Base-by-base conservation (phyloP, 2,888 invertebrate genomes). In the Phrixothrix hirtus region DNA sequence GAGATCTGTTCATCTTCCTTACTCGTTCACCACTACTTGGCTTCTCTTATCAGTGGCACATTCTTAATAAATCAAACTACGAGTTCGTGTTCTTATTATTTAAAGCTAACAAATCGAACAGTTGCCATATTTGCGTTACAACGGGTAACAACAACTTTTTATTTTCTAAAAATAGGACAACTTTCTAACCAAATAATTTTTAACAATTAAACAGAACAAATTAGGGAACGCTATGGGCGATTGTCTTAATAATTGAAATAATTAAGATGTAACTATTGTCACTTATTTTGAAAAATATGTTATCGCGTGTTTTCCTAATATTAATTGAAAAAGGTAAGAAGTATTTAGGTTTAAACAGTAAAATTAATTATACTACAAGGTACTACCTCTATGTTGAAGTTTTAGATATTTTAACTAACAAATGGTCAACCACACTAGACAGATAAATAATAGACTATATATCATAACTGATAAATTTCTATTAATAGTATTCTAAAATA, bases 21-120 rank as follows among this genome's bases (percentile, higher is more conserved):
- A 39, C 32, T 34, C 26, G 52, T 37, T 46, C 31, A 42, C 52
- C 52, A 52, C 52, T 46, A 52, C 52, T 52, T 51, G 37, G 30
- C 21, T 34, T 21, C n/a, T n/a, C 52, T 52, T 52, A 47, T 46
- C 52, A 46, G 39, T 27, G 27, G 41, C 15, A 34, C 29, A 30
- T n/a, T n/a, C n/a, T n/a, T 31, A 35, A 47, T 43, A 41, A 39
- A 52, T 52, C 52, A 52, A 52, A 46, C 32, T 35, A 37, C 31
- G 37, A 47, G 52, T 46, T 32, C 46, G 34, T 52, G 52, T 41
- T 25, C 25, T 32, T 43, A 32, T 14, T 17, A 31, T 42, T 21
- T 21, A 7, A 21, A 21, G 7, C 21, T 5, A 21, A 21, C 21
- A 7, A 21, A 21, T 21, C 21, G 15, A 42, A 11, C 12, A 29